phyloP scores from a whole-genome alignment of 2,888 invertebrate species.

The Cerceris rybyensis region DNA sequence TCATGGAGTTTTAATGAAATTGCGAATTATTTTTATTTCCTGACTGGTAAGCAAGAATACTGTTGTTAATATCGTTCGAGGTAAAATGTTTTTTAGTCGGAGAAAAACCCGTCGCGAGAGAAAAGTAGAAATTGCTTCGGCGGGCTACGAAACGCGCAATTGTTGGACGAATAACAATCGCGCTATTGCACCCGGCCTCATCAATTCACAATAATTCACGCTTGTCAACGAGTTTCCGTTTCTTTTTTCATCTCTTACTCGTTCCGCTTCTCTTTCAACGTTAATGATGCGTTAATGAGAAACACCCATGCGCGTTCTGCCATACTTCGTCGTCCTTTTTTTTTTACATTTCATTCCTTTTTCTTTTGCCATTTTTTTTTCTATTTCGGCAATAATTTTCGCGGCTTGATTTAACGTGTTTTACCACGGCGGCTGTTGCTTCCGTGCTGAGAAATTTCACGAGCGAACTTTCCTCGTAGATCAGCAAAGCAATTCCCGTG shows the following conservation, averaged over 20 bases:
- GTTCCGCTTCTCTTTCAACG: slow-evolving; percentile 40
- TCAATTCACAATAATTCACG: slow-evolving; percentile 17
- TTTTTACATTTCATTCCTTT: background rate
- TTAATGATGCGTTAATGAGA: slow-evolving; percentile 67
- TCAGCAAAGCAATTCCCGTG: slow-evolving; percentile 11
- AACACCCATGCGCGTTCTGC: slow-evolving; percentile 32
- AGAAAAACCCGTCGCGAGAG: background rate
- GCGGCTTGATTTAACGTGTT: slow-evolving; percentile 39
- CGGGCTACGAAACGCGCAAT: background rate
- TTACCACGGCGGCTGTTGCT: slow-evolving; percentile 32
- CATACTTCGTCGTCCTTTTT: background rate
- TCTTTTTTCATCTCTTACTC: background rate
- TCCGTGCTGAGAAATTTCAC: slow-evolving; percentile 19
- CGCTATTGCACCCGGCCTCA: slow-evolving; percentile 27
- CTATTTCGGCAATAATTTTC: slow-evolving; percentile 50
- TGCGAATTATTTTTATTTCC: too few species aligned
- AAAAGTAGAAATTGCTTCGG: background rate
- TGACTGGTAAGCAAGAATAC: too few species aligned
- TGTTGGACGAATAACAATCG: slow-evolving; percentile 19
- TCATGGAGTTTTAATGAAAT: too few species aligned
- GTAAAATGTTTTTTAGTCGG: too few species aligned
- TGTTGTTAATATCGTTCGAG: too few species aligned
- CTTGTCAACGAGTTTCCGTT: slow-evolving; percentile 2
- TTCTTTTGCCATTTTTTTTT: background rate
- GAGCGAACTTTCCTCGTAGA: slow-evolving; percentile 35